Conservation (phyloP, 1,140 invertebrate species). For the Hyles vespertilio region DNA sequence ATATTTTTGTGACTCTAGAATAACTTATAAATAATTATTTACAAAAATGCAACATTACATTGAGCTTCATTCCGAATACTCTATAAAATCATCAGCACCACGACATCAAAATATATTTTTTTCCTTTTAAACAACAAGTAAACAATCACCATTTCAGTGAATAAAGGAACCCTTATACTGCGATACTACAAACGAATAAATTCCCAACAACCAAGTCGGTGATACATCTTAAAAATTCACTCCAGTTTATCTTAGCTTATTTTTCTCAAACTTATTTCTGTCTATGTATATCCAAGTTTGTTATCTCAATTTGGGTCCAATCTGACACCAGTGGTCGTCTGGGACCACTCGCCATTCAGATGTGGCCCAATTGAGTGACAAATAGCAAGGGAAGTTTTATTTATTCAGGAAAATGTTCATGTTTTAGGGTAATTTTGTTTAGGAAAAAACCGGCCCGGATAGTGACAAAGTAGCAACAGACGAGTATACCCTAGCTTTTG, state of each 20-base stretch:
- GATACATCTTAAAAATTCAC: constrained; percentile 7
- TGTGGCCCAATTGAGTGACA: constrained; percentile 13
- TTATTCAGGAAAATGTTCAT: constrained; percentile 7
- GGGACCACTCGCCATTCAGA: background rate
- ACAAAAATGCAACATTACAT: too few species aligned
- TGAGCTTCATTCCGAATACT: too few species aligned
- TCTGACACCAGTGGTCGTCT: background rate
- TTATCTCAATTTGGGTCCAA: constrained; percentile 6
- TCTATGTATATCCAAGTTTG: constrained; percentile 4
- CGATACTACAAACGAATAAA: too few species aligned
- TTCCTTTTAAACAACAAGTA: too few species aligned
- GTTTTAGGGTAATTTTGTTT: constrained; percentile 5
- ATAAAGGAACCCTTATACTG: too few species aligned
- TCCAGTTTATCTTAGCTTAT: background rate
- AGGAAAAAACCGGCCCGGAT: background rate
- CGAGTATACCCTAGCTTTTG: too few species aligned
- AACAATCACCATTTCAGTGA: too few species aligned
- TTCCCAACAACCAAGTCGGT: background rate
- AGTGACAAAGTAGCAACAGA: too few species aligned
- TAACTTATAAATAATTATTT: too few species aligned
- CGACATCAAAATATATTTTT: too few species aligned
- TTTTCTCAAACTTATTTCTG: background rate
- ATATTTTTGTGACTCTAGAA: too few species aligned
- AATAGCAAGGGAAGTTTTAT: constrained; percentile 10
- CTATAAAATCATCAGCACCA: too few species aligned